phyloP scores from a whole-genome alignment of 2,888 invertebrate species.

The Scaptomyza parva region DNA sequence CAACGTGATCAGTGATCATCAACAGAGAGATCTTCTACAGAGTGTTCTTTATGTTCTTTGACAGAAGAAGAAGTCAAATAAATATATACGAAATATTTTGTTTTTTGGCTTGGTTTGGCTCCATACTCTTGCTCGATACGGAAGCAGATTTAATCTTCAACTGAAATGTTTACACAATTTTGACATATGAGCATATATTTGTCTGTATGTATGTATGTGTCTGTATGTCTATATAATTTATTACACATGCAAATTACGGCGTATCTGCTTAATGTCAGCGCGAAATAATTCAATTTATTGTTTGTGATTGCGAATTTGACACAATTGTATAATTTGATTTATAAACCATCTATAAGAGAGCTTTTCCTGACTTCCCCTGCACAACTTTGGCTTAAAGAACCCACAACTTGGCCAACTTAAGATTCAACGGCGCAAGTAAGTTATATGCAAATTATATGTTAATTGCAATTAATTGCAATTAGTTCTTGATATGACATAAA shows the following conservation, averaged over 20 bases:
- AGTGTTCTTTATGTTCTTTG: background rate
- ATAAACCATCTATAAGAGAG: conserved; percentile 12
- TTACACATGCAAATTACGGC: conserved; percentile 45
- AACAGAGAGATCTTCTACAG: background rate
- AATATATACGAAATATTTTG: background rate
- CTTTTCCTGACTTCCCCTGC: conserved; percentile 8
- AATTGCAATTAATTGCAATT: conserved; percentile 68
- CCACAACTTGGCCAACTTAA: conserved; percentile 31
- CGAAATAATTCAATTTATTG: conserved; percentile 60
- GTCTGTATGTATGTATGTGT: conserved; percentile 25
- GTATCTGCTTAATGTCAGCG: conserved; percentile 68
- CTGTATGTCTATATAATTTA: conserved; percentile 39
- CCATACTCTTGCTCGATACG: conserved; percentile 47
- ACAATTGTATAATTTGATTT: conserved; percentile 68
- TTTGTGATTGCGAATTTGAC: conserved; percentile 72
- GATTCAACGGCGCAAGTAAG: conserved; percentile 51
- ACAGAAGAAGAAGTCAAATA: background rate
- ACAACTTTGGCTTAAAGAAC: conserved; percentile 9
- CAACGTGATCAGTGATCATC: conserved; percentile 53
- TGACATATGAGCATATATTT: conserved; percentile 1
- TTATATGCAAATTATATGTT: conserved; percentile 65
- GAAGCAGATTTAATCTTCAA: conserved; percentile 58
- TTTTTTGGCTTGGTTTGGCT: conserved; percentile 20
- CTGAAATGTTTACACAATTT: conserved; percentile 39
- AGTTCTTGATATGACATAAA: conserved; percentile 59